These are phyloP conservation scores for Scolopax bukidnonensis DNA, from an alignment of 2,797 vertebrate genomes.

Conservation along the genomic window DNA sequence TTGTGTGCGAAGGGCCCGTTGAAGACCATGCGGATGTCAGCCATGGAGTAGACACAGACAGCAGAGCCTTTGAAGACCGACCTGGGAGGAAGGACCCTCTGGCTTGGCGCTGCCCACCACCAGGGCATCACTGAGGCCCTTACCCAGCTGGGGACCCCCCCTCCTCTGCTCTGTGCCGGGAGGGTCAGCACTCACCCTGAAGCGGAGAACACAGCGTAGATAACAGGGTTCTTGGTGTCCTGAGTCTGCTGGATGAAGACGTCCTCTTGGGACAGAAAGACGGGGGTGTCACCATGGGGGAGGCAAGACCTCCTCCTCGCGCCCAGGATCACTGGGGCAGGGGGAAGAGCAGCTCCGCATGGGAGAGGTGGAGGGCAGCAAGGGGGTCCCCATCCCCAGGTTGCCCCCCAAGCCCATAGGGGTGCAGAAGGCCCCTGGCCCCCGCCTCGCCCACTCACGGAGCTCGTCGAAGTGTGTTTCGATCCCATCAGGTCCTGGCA, in stretches of 20 bases:
- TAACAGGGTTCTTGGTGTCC: slow-evolving; percentile 96
- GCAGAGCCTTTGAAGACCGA: slow-evolving; percentile 98
- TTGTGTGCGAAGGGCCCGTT: slow-evolving; percentile 98
- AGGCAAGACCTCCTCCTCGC: background rate
- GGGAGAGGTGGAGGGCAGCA: background rate
- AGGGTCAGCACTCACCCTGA: slow-evolving; percentile 86
- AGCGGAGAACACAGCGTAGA: slow-evolving; percentile 95
- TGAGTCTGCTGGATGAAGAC: slow-evolving; percentile 98
- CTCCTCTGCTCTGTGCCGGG: rapidly evolving
- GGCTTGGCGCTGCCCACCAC: background rate
- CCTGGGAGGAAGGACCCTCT: slow-evolving; percentile 68
- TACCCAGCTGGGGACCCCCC: background rate
- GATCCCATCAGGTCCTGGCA: slow-evolving; percentile 91
- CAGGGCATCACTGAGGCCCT: rapidly evolving
- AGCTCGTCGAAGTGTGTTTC: slow-evolving; percentile 98
- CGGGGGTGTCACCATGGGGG: background rate
- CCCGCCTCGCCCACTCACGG: slow-evolving; percentile 80
- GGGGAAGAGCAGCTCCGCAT: background rate
- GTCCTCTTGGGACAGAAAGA: slow-evolving; percentile 85
- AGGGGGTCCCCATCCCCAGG: background rate
- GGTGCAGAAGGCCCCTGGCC: background rate
- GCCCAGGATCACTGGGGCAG: background rate
- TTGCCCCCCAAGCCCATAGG: background rate
- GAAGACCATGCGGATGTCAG: slow-evolving; percentile 98
- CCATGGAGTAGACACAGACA: slow-evolving; percentile 98